Conservation (phyloP, 2,113 vertebrate genomes). For the Candoia aspera region DNA sequence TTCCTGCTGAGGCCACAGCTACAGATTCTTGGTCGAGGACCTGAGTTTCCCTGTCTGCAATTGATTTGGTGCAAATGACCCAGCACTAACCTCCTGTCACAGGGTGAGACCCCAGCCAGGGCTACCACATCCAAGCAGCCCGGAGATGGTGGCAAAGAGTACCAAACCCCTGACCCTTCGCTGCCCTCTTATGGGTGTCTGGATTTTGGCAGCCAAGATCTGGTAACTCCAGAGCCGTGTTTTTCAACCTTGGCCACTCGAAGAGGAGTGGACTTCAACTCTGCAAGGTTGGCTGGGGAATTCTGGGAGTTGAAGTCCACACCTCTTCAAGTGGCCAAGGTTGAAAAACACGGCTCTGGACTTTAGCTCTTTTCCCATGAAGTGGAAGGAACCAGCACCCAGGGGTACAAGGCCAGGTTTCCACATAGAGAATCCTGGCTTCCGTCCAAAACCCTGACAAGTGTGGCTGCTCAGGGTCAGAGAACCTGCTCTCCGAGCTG, state of each 20-base stretch:
- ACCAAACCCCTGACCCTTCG: neutral
- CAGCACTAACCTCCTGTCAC: neutral
- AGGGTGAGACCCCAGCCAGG: neutral
- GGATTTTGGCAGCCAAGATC: neutral
- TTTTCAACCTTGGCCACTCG: neutral
- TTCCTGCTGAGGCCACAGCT: neutral
- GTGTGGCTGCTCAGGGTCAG: neutral
- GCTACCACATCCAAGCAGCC: neutral
- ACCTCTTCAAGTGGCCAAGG: neutral
- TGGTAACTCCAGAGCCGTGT: neutral
- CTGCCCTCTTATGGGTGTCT: neutral
- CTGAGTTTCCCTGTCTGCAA: neutral
- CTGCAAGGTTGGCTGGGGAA: neutral
- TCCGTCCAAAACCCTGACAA: neutral
- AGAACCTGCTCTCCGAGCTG: neutral
- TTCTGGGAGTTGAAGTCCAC: neutral
- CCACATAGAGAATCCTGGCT: neutral
- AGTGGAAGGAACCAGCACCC: neutral
- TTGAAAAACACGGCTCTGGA: neutral
- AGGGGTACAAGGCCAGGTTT: neutral
- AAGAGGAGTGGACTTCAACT: neutral
- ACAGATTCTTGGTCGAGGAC: neutral
- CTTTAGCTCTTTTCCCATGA: neutral
- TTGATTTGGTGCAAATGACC: neutral
- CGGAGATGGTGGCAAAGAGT: neutral